Percentiles rank a stretch among this genome's conserved stretches.
Evolutionary conservation across 2,113 vertebrate genomes (phyloP).

Genomic region (Petaurus breviceps): DNA sequence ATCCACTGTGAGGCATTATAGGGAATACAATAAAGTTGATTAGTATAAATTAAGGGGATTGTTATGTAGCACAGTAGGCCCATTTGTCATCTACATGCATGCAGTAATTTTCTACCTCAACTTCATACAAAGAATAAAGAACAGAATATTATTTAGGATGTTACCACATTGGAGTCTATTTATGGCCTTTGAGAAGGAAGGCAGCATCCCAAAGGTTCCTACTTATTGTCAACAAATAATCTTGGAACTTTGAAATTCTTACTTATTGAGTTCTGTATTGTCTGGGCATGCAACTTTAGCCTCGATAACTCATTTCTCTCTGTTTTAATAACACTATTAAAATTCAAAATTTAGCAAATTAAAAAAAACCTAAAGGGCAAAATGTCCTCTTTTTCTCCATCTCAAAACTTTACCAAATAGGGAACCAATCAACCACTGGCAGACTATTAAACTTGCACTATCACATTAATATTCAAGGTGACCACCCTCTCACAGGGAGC

Average conservation of each 20-base stretch:
- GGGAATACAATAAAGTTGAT: background rate
- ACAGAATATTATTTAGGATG: background rate
- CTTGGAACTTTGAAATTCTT: background rate
- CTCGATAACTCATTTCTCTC: constrained; percentile 1
- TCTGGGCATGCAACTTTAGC: background rate
- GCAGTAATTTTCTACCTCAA: background rate
- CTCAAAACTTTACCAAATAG: constrained; percentile 1
- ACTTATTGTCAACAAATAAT: background rate
- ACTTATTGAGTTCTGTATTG: background rate
- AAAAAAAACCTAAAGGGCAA: background rate
- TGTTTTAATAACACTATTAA: constrained; percentile 20
- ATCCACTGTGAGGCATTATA: background rate
- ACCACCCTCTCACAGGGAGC: background rate
- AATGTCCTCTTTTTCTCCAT: constrained; percentile 6
- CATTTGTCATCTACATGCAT: background rate
- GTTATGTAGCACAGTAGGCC: background rate
- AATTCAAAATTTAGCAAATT: constrained; percentile 6
- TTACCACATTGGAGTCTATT: background rate
- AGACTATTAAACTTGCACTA: constrained; percentile 18
- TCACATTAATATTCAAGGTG: background rate
- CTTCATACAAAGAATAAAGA: background rate
- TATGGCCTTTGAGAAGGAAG: background rate
- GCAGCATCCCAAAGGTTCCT: background rate
- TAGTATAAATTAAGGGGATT: background rate
- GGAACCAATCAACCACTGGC: background rate